phyloP scores from a whole-genome alignment of 2,797 vertebrate species.

The Neoniphon sammara region DNA sequence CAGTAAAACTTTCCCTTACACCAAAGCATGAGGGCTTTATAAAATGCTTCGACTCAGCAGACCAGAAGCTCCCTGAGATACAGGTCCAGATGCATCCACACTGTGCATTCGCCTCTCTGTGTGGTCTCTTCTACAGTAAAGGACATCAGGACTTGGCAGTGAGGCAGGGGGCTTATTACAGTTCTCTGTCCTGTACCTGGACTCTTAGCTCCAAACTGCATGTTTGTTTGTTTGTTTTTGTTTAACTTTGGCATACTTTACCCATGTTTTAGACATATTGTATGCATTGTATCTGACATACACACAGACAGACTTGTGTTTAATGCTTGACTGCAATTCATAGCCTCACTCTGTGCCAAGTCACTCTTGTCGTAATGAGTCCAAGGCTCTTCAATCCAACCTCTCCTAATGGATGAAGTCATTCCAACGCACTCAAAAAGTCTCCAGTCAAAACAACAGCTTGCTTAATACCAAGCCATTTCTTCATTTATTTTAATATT shows the following conservation, averaged over 20 bases:
- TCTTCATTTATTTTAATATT: no score
- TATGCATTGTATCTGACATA: slow-evolving; percentile 42
- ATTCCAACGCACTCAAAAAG: slow-evolving; percentile 38
- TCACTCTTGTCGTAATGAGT: slow-evolving; percentile 60
- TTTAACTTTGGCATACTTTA: slow-evolving; percentile 51
- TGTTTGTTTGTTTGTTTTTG: slow-evolving; percentile 49
- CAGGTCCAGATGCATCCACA: slow-evolving; percentile 38
- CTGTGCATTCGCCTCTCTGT: slow-evolving; percentile 56
- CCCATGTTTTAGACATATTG: slow-evolving; percentile 40
- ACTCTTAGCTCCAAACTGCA: slow-evolving; percentile 45
- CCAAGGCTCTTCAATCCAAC: slow-evolving; percentile 58
- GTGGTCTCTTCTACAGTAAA: slow-evolving; percentile 65
- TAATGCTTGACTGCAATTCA: slow-evolving; percentile 64
- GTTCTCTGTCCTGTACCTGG: slow-evolving; percentile 47
- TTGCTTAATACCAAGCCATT: background rate
- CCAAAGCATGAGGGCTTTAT: slow-evolving; percentile 60
- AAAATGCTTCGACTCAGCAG: slow-evolving; percentile 45
- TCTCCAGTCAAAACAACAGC: slow-evolving; percentile 8
- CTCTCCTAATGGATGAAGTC: slow-evolving; percentile 66
- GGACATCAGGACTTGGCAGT: slow-evolving; percentile 57
- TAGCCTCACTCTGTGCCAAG: slow-evolving; percentile 55
- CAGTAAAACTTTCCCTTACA: slow-evolving; percentile 39
- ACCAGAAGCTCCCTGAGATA: slow-evolving; percentile 40
- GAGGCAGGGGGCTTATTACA: slow-evolving; percentile 42
- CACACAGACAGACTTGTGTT: slow-evolving; percentile 51